phyloP scores from a whole-genome alignment of 2,797 vertebrate species.

The Galaxias olidus region DNA sequence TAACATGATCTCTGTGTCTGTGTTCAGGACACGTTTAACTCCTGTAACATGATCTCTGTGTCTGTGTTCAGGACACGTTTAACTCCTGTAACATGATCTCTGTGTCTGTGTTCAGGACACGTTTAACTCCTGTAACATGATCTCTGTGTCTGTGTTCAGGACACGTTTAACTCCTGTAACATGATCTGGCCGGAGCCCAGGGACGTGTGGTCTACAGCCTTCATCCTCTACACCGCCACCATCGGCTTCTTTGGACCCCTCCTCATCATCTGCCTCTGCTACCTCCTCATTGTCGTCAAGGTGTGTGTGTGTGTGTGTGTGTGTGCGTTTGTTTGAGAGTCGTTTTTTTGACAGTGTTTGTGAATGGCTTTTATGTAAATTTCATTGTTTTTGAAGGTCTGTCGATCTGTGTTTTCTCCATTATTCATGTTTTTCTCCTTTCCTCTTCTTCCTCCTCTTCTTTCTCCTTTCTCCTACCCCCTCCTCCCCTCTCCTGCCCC shows the following conservation, averaged over 20 bases:
- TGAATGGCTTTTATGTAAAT: too few relatives aligned
- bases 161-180: conserved; percentile 90
- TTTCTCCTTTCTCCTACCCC: too few relatives aligned
- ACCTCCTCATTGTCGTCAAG: conserved; percentile 91
- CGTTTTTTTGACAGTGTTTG: too few relatives aligned
- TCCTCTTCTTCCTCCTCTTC: too few relatives aligned
- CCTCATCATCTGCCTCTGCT: conserved; percentile 93
- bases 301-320: conserved; percentile 30
- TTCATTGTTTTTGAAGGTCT: too few relatives aligned
- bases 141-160: conserved; percentile 70
- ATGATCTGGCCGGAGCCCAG: conserved; percentile 96
- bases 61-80: conserved; percentile 77
- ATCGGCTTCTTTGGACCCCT: conserved; percentile 94
- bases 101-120: conserved; percentile 64
- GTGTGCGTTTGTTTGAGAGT: background rate
- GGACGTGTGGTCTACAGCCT: conserved; percentile 87
- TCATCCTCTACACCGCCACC: conserved; percentile 92
- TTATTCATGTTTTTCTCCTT: too few relatives aligned
- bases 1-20: background rate
- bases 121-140: conserved; percentile 94
- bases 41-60: conserved; percentile 89
- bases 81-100: conserved; percentile 94
- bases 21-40: conserved; percentile 83
- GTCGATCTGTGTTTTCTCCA: too few relatives aligned
- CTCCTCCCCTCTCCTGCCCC: too few relatives aligned